Percentiles rank a stretch among this genome's conserved stretches.
These are phyloP conservation scores for Acromyrmex charruanus DNA, from an alignment of 1,140 invertebrate genomes.

Conservation along the genomic window DNA sequence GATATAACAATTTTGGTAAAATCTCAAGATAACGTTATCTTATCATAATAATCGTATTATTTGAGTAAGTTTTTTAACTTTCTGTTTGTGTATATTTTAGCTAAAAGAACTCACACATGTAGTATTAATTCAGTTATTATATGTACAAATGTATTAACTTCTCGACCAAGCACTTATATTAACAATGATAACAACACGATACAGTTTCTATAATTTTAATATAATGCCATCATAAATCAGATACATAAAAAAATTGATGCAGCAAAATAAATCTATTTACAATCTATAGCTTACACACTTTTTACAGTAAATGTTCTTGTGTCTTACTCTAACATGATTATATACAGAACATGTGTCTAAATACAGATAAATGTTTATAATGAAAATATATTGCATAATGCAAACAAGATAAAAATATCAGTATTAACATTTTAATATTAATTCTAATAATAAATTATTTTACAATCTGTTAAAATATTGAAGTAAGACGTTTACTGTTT, in stretches of 20 bases:
- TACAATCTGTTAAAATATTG: background rate
- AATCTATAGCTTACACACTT: constrained; percentile 64
- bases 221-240: constrained; percentile 24
- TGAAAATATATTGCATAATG: constrained; percentile 2
- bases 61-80: background rate
- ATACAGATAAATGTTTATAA: constrained; percentile 5
- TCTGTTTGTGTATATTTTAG: background rate
- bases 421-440: constrained; percentile 31
- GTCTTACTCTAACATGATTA: constrained; percentile 43
- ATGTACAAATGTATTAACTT: background rate
- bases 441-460: constrained; percentile 47
- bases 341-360: constrained; percentile 52
- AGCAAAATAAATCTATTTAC: constrained; percentile 71
- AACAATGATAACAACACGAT: constrained; percentile 4
- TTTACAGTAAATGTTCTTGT: constrained; percentile 15
- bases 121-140: background rate
- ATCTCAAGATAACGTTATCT: too few relatives aligned
- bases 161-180: background rate
- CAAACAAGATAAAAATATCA: constrained; percentile 40
- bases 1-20: too few relatives aligned
- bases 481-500: background rate
- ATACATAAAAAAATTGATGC: constrained; percentile 24
- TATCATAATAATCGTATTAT: too few relatives aligned
- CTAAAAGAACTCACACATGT: background rate
- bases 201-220: constrained; percentile 28